Conservation (phyloP, 1,140 invertebrate species). For the Pachypsylla venusta region DNA sequence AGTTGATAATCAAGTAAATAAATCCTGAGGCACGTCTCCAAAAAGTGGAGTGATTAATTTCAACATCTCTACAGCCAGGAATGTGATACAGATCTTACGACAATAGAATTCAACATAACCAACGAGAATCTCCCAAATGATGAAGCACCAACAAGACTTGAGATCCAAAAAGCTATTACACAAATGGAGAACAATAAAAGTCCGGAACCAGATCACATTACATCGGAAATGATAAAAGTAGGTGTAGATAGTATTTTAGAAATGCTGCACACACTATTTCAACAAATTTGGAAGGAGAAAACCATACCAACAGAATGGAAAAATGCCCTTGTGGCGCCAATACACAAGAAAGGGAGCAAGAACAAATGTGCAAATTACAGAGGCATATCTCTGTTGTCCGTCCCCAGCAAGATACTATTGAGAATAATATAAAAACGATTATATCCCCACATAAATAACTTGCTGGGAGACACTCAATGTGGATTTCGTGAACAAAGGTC, state of each 20-base stretch:
- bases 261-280: constrained; percentile 6
- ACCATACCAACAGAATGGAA: constrained; percentile 22
- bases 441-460: background rate
- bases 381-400: constrained; percentile 20
- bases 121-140: background rate
- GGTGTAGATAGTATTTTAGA: background rate
- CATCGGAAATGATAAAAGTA: background rate
- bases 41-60: background rate
- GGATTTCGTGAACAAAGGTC: constrained; percentile 12
- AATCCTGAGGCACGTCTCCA: background rate
- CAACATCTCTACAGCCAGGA: background rate
- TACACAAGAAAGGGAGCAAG: constrained; percentile 25
- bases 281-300: constrained; percentile 18
- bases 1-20: background rate
- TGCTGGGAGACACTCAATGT: constrained; percentile 9
- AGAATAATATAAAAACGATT: constrained; percentile 7
- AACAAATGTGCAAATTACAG: constrained; percentile 23
- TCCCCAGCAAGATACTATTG: constrained; percentile 18
- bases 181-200: background rate
- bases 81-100: background rate
- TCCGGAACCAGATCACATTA: background rate
- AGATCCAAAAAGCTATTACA: background rate
- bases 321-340: constrained; percentile 18
- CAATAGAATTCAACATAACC: background rate
- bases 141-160: background rate